Percentiles rank a stretch among this genome's conserved stretches.
Evolutionary conservation across 2,797 vertebrate species (phyloP).

Genomic region (Sebastolobus altivelis): DNA sequence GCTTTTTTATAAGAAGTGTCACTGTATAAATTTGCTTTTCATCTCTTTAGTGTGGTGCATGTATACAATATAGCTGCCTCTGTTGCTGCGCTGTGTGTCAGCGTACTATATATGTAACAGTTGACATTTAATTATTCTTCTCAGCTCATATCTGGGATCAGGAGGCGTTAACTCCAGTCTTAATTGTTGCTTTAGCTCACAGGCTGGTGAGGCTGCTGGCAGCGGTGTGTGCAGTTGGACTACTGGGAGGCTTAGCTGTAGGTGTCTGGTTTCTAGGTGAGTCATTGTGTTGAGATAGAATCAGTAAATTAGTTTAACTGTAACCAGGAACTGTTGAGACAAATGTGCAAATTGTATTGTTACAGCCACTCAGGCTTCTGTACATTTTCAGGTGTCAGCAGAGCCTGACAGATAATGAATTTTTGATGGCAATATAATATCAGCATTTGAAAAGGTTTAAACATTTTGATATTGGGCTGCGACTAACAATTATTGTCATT

Average conservation of each 20-base stretch:
- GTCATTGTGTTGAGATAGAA: conserved; percentile 57
- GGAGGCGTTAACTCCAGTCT: conserved; percentile 58
- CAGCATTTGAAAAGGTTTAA: not conserved
- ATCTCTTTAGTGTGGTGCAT: not conserved
- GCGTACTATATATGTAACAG: conserved; percentile 29
- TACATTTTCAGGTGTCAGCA: not conserved
- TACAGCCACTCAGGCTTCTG: conserved; percentile 1
- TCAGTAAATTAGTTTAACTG: conserved; percentile 49
- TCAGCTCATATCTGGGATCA: conserved; percentile 55
- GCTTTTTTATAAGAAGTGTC: conserved; percentile 8
- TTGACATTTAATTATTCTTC: conserved; percentile 62
- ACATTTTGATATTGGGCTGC: not conserved
- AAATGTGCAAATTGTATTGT: conserved; percentile 8
- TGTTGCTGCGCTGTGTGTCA: conserved; percentile 15
- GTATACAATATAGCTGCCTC: conserved; percentile 1
- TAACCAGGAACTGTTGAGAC: conserved; percentile 26
- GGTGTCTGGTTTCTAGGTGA: conserved; percentile 89
- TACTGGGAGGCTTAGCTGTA: conserved; percentile 85
- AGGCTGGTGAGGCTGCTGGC: conserved; percentile 82
- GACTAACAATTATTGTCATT: not conserved
- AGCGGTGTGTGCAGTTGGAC: conserved; percentile 81
- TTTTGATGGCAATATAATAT: not conserved
- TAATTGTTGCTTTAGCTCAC: conserved; percentile 74
- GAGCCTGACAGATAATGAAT: not conserved
- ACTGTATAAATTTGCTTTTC: conserved; percentile 1